Base-by-base conservation (phyloP, 1,140 invertebrate genomes). In the Solen grandis region DNA sequence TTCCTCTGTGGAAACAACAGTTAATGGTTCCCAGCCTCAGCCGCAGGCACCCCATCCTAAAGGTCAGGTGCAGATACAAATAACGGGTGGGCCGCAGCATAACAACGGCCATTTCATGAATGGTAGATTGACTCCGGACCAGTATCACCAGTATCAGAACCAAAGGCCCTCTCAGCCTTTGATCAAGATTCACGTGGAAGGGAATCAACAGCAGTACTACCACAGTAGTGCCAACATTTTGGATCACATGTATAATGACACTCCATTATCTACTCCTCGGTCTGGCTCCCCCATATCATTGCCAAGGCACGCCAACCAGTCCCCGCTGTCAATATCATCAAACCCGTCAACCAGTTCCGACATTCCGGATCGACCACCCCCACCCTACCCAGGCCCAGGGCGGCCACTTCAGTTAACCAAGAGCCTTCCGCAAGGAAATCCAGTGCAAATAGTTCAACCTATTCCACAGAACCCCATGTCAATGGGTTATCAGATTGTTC, bases 1-100 rank as follows among this genome's bases (percentile, higher is more conserved):
- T 36, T 95, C 95, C 36, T 95, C 96, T 4, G 95, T 96, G 73
- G 95, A 96, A 89, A 95, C 96, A 85, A 96, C 96, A 85, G 73
- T 81, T 10, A 82, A 59, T 46, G 33, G 65, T 57, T 73, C 68
- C 14, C 69, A 65, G 29, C 52, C 46, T 35, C 68, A 66, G 36
- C 57, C 54, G 10, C 65, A 50, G 13, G 65, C 38, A 25, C 66
- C 69, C 31, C 41, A 29, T 33, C 29, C 46, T 16, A 60, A 29
- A 10, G 75, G 85, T 36, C 85, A 88, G 80, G 78, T 92, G 79
- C 81, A 90, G 72, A 82, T 90, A 79, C 84, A 91, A 81, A 85
- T 92, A 85, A 83, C 70, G 5, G 74, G 84, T 54, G 82, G 82
- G 10, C 63, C 73, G 13, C 74, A 75, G 79, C 63, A 66, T 29